Conservation (phyloP, 2,888 invertebrate species). For the Bursaphelenchus okinawaensis region DNA sequence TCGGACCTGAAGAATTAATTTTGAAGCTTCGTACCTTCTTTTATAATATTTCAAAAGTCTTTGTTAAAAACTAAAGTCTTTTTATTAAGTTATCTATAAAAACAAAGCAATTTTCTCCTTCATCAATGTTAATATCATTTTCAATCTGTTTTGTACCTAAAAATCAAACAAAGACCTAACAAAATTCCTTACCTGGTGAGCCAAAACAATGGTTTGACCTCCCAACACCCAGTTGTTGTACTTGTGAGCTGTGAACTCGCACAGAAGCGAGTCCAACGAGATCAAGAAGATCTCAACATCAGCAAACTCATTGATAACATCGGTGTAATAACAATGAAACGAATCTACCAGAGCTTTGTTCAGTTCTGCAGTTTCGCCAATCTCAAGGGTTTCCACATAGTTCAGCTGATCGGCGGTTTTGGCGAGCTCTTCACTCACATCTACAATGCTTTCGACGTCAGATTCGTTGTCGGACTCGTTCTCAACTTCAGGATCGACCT, state of each 20-base stretch:
- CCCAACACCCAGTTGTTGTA: slow-evolving; percentile 56
- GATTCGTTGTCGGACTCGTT: background rate
- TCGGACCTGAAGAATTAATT: slow-evolving; percentile 40
- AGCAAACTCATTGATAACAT: slow-evolving; percentile 54
- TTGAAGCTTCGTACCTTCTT: no score
- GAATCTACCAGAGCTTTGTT: slow-evolving; percentile 26
- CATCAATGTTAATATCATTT: no score
- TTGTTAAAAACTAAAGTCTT: background rate
- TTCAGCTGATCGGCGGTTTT: slow-evolving; percentile 4
- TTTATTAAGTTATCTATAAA: no score
- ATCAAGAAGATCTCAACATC: slow-evolving; percentile 56
- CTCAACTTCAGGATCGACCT: background rate
- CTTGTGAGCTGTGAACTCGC: slow-evolving; percentile 51
- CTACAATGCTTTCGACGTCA: background rate
- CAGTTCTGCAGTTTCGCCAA: slow-evolving; percentile 5
- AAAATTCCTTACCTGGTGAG: slow-evolving; percentile 35
- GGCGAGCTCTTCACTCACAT: background rate
- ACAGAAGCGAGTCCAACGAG: slow-evolving; percentile 47
- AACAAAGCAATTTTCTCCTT: no score
- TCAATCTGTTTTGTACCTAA: no score
- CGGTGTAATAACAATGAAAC: slow-evolving; percentile 42
- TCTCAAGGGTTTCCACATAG: slow-evolving; percentile 7
- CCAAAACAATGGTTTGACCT: slow-evolving; percentile 51
- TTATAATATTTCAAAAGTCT: background rate
- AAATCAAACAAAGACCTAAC: background rate